Conservation (phyloP, 2,888 invertebrate genomes). For the Ariolimax columbianus region DNA sequence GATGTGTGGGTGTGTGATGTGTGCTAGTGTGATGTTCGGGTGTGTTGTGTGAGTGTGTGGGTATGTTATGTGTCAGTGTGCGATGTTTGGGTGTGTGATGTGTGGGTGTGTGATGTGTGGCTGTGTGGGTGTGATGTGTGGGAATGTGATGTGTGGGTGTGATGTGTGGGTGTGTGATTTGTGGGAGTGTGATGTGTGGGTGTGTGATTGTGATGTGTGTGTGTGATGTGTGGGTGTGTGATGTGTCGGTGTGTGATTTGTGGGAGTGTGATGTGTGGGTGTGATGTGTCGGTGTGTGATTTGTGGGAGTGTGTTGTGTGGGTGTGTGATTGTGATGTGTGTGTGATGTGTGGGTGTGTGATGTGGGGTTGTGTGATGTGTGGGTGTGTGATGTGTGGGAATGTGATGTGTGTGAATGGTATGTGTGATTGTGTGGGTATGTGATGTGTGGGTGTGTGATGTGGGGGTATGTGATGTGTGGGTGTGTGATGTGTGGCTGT, state of each 20-base stretch:
- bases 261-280: not conserved
- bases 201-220: not conserved
- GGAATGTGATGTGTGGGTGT: not conserved
- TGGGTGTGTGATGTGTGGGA: not conserved
- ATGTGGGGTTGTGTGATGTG: not conserved
- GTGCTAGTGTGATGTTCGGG: not conserved
- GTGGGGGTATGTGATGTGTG: not conserved
- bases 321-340: not conserved
- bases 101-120: not conserved
- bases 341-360: not conserved
- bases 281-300: not conserved
- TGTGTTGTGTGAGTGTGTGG: not conserved
- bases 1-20: not conserved
- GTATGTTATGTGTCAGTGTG: no score
- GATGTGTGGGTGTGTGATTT: constrained; percentile 1
- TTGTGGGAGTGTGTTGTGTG: not conserved
- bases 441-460: not conserved
- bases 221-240: not conserved
- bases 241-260: not conserved
- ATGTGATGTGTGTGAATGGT: not conserved
- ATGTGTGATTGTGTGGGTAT: not conserved
- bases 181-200: not conserved
- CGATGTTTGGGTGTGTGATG: no score
- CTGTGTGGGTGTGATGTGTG: not conserved
- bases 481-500: not conserved